phyloP scores from a whole-genome alignment of 2,888 invertebrate genomes.

The Leptinotarsa haldemani region DNA sequence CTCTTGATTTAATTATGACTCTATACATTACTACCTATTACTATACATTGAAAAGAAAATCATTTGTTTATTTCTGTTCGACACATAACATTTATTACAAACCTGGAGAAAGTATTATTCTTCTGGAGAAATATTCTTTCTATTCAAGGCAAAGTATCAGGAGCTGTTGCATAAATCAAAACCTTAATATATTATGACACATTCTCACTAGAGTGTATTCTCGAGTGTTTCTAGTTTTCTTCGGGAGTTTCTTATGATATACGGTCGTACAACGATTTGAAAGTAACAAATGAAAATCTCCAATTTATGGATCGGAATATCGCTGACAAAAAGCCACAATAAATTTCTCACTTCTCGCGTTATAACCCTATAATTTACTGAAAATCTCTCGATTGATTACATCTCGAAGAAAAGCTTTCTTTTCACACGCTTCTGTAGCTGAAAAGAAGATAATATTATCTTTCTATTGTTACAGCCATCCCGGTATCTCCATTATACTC shows the following conservation, averaged over 20 bases:
- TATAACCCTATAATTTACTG: constrained; percentile 8
- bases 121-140: too few relatives aligned
- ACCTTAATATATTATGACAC: too few relatives aligned
- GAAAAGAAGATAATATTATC: constrained; percentile 20
- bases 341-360: constrained; percentile 10
- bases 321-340: constrained; percentile 4
- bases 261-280: not conserved
- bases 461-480: constrained; percentile 24
- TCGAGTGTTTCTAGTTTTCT: too few relatives aligned
- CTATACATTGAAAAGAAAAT: too few relatives aligned
- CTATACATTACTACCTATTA: too few relatives aligned
- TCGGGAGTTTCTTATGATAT: not conserved
- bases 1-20: too few relatives aligned
- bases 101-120: too few relatives aligned
- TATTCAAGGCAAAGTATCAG: too few relatives aligned
- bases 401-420: constrained; percentile 18
- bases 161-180: too few relatives aligned
- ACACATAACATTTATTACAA: too few relatives aligned
- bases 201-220: too few relatives aligned
- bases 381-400: constrained; percentile 21
- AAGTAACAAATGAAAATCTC: not conserved
- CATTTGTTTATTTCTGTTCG: too few relatives aligned
- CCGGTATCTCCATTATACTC: constrained; percentile 7
- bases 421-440: constrained; percentile 17
- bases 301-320: constrained; percentile 2